phyloP scores from a whole-genome alignment of 2,888 invertebrate genomes.

The Dynastes grantii region DNA sequence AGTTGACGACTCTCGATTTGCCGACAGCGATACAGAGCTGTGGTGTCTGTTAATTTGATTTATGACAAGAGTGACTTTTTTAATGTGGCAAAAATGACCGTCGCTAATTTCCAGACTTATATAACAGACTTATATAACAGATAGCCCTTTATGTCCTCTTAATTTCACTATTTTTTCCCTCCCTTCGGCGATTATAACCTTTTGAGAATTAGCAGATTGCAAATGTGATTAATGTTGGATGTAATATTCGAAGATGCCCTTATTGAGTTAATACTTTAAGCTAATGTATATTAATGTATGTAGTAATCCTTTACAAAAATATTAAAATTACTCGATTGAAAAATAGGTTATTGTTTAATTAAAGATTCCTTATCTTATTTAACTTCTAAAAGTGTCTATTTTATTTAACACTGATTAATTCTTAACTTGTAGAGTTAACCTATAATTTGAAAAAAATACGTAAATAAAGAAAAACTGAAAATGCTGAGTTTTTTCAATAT shows the following conservation, averaged over 20 bases:
- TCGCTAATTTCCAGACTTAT: conserved; percentile 58
- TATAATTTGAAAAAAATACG: too few species aligned
- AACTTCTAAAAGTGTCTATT: too few species aligned
- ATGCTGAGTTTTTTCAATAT: too few species aligned
- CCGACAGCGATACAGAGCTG: conserved; percentile 60
- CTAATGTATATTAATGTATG: too few species aligned
- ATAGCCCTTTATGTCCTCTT: conserved; percentile 19
- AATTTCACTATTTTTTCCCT: conserved; percentile 16
- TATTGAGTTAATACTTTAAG: too few species aligned
- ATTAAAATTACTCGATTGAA: too few species aligned
- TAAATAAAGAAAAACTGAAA: too few species aligned
- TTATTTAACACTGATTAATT: too few species aligned
- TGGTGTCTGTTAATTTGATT: conserved; percentile 59
- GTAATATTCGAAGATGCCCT: background rate
- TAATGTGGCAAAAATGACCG: conserved; percentile 61
- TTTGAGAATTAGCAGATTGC: conserved; percentile 8
- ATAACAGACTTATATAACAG: conserved; percentile 3
- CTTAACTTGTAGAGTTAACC: too few species aligned
- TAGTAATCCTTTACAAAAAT: too few species aligned
- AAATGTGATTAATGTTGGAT: background rate
- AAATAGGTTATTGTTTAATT: too few species aligned
- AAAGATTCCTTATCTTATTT: too few species aligned
- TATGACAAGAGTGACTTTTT: conserved; percentile 60
- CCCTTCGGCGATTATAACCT: conserved; percentile 21
- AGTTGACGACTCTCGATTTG: conserved; percentile 55